phyloP scores from a whole-genome alignment of 2,888 invertebrate genomes.

The Cheilosia vulpina region DNA sequence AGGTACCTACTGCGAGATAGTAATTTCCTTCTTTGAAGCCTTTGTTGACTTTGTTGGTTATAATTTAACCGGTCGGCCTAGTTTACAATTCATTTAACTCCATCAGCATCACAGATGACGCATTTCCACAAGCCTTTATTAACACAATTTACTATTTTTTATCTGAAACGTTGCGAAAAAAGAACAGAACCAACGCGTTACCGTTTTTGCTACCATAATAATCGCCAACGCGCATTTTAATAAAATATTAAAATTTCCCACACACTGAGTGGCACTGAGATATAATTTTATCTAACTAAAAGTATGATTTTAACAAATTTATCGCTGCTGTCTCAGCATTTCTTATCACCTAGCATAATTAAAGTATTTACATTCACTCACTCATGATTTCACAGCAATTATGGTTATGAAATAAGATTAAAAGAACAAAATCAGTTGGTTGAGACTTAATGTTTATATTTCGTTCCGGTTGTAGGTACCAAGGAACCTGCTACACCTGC shows the following conservation, averaged over 20 bases:
- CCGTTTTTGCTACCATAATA: conserved; percentile 6
- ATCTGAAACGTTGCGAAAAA: not conserved
- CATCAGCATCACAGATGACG: not conserved
- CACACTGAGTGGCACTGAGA: not conserved
- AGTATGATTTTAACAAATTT: not conserved
- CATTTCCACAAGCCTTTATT: not conserved
- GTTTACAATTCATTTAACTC: conserved; percentile 3
- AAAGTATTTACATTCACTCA: conserved; percentile 49
- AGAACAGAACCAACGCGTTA: not conserved
- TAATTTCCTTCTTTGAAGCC: not conserved
- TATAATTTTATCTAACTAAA: conserved; percentile 1
- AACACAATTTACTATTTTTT: conserved; percentile 12
- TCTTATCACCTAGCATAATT: conserved; percentile 43
- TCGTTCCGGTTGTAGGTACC: conserved; percentile 79
- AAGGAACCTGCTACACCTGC: conserved; percentile 81
- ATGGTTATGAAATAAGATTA: conserved; percentile 28
- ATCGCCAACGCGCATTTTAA: conserved; percentile 17
- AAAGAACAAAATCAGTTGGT: conserved; percentile 18
- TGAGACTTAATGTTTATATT: conserved; percentile 13
- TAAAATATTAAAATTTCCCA: not conserved
- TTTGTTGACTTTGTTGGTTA: conserved; percentile 2
- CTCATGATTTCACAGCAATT: conserved; percentile 45
- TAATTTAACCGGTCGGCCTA: not conserved
- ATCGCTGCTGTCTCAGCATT: conserved; percentile 9
- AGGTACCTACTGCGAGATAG: not conserved